Evolutionary conservation across 1,140 invertebrate genomes (phyloP), one percentile per base, ranked within the genome.

Genomic region (Drosophila auraria): DNA sequence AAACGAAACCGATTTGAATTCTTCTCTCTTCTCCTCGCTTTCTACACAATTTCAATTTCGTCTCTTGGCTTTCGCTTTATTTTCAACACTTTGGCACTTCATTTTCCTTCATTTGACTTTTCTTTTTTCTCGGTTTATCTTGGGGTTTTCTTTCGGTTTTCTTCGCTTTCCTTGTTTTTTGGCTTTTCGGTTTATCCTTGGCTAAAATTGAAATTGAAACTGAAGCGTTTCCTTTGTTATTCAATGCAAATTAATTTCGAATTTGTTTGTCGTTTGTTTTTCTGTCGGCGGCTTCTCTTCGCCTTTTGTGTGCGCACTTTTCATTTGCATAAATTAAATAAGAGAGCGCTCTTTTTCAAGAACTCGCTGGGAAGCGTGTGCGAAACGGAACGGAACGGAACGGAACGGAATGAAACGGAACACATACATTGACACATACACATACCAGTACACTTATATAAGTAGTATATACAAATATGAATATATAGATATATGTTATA

Each of bases 71-170:
- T 70, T 78, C 23, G 47, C 61, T 78, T 70, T 82, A 60, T 65
- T 82, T 83, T 81, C 45, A 74, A 83, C 82, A 80, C 82, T 81
- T 89, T 89, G 79, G 56, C 84, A 87, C 84, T 89, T 89, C 78
- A 89, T 89, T 87, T 89, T 87, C 42, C 45, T 62, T 68, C 47
- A 73, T 73, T 73, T 61, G 51, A 49, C 36, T 68, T 74, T 61
- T 50, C 61, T 51, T 66, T 23, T 44, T 38, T 56, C 33, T 36
- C 33, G 33, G 30, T 63, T 49, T 30, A 49, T 76, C 71, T 73
- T 59, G 8, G 33, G 30, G 63, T 71, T 75, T 33, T 15, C 3
- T 54, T 25, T 51, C 51, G 54, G 12, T 12, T 8, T 54, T 17
- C 27, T 49, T 9, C 27, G 27, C 27, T 30, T 30, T 30, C 6